Evolutionary conservation across 2,113 vertebrate species (phyloP).

Genomic region (Falco punctatus): DNA sequence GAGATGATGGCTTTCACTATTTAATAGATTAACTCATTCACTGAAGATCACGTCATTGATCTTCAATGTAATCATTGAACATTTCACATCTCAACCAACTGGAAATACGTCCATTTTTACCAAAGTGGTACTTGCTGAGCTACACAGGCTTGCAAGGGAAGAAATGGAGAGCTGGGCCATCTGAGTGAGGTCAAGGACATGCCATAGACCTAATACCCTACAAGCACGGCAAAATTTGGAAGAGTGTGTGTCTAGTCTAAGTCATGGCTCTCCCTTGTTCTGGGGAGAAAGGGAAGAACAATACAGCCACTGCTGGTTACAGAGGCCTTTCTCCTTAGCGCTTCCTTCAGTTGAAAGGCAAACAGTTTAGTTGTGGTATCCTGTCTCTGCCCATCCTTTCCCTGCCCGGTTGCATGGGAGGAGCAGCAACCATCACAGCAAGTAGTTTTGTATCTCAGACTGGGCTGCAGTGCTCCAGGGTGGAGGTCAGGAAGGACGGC

Average conservation of each 20-base stretch:
- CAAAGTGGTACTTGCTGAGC: not conserved
- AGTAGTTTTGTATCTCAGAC: not conserved
- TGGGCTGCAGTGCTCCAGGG: not conserved
- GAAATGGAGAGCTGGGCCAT: not conserved
- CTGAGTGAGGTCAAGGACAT: not conserved
- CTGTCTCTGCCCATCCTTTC: not conserved
- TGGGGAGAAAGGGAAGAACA: not conserved
- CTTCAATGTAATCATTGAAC: no score
- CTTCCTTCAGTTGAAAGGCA: not conserved
- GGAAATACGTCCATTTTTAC: not conserved
- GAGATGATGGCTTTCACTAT: not conserved
- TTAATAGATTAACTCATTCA: not conserved
- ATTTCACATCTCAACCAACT: not conserved
- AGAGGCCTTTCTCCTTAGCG: accelerated
- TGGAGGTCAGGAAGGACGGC: not conserved
- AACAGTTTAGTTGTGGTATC: not conserved
- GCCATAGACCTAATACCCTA: not conserved
- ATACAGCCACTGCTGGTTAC: not conserved
- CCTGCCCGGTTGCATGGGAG: not conserved
- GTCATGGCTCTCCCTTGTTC: not conserved
- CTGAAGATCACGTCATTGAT: not conserved
- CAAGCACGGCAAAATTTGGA: not conserved
- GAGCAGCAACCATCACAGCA: not conserved
- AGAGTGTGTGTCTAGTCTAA: not conserved
- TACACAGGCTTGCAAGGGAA: not conserved